These are phyloP conservation scores for Vultur gryphus DNA, from an alignment of 2,797 vertebrate genomes.

Conservation along the genomic window DNA sequence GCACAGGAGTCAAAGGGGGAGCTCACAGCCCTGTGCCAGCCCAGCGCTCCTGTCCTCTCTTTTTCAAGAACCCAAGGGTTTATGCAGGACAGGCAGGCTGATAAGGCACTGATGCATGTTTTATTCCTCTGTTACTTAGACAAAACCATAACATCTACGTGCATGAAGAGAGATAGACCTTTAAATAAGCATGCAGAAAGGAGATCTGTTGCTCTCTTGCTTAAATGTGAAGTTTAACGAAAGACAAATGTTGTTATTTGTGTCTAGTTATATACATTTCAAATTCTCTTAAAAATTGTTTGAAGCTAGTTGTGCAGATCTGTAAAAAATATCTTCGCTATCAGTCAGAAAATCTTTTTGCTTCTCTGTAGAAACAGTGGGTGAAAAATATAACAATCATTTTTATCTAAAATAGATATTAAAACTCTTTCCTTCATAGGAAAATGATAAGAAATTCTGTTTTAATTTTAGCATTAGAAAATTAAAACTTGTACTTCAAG, in stretches of 20 bases:
- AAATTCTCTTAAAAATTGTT: background rate
- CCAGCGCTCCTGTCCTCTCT: background rate
- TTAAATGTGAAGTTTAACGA: background rate
- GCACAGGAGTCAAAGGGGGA: background rate
- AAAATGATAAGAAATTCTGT: background rate
- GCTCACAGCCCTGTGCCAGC: background rate
- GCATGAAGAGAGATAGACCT: background rate
- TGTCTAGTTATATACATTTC: background rate
- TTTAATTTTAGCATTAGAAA: slow-evolving; percentile 25
- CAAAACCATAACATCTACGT: background rate
- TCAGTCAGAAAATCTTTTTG: background rate
- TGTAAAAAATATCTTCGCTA: background rate
- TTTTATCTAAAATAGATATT: background rate
- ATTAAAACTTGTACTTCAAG: slow-evolving; percentile 31
- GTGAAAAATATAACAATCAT: background rate
- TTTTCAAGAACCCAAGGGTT: background rate
- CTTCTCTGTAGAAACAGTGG: background rate
- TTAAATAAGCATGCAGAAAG: background rate
- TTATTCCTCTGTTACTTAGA: background rate
- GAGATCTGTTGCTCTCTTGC: background rate
- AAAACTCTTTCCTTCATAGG: background rate
- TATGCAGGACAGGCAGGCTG: background rate
- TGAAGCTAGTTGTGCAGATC: background rate
- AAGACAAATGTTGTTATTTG: background rate
- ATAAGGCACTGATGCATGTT: background rate